phyloP scores from a whole-genome alignment of 2,113 vertebrate genomes.

The Panurus biarmicus region DNA sequence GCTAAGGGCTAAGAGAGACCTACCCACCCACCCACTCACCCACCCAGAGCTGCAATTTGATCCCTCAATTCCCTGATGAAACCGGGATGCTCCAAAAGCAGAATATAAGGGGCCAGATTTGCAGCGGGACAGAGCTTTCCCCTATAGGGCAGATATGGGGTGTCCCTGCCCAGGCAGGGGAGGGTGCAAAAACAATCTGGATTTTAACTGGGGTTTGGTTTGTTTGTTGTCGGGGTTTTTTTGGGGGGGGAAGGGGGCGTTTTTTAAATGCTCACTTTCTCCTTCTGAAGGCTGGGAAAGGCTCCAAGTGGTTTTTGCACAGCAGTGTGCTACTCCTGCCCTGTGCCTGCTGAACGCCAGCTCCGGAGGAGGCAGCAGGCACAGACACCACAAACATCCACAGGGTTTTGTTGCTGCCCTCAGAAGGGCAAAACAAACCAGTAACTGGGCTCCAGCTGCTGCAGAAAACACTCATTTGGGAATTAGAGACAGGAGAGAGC shows the following conservation, averaged over 20 bases:
- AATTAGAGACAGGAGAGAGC: neutral
- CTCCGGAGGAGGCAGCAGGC: neutral
- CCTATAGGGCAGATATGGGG: accelerated
- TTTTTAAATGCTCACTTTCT: accelerated
- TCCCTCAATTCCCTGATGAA: neutral
- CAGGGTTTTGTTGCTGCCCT: neutral
- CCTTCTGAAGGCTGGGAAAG: neutral
- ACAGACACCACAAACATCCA: neutral
- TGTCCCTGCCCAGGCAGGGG: neutral
- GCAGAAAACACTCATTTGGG: neutral
- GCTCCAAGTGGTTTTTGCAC: neutral
- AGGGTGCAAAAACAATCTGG: neutral
- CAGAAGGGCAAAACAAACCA: neutral
- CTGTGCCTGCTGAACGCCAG: neutral
- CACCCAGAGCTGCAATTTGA: neutral
- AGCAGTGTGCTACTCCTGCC: neutral
- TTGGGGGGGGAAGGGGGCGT: no score
- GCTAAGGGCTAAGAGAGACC: neutral
- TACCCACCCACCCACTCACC: no score
- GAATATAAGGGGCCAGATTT: neutral
- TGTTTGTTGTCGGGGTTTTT: no score
- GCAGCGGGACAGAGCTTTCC: accelerated
- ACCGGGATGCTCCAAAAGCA: neutral
- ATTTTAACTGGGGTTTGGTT: neutral
- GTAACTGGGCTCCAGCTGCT: neutral